Evolutionary conservation across 2,797 vertebrate species (phyloP).

Genomic region (Distichodus sexfasciatus): DNA sequence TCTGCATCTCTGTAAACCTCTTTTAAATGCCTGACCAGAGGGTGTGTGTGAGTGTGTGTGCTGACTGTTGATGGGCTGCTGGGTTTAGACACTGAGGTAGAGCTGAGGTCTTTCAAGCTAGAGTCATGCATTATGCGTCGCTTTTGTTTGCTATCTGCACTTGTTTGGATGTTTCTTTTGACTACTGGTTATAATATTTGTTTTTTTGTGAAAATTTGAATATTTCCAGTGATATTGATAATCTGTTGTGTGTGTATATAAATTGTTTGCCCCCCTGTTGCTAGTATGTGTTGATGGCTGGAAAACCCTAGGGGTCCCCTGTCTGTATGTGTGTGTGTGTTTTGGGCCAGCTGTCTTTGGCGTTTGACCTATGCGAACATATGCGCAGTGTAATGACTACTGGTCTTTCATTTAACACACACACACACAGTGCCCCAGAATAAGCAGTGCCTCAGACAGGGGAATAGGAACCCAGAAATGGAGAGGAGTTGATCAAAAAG

Average conservation of each 20-base stretch:
- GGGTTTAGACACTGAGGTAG: too few relatives aligned
- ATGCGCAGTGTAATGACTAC: constrained; percentile 17
- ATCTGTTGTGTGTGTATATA: too few relatives aligned
- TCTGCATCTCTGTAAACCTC: background rate
- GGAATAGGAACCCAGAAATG: background rate
- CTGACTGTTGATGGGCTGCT: too few relatives aligned
- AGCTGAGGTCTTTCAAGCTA: too few relatives aligned
- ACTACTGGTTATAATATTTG: too few relatives aligned
- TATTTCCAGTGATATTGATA: too few relatives aligned
- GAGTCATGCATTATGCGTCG: too few relatives aligned
- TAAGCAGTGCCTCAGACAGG: constrained; percentile 24
- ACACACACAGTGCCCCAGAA: constrained; percentile 11
- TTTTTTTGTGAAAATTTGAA: too few relatives aligned
- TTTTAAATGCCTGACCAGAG: too few relatives aligned
- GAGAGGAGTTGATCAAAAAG: background rate
- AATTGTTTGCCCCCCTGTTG: constrained; percentile 16
- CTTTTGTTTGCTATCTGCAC: too few relatives aligned
- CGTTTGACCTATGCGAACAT: constrained; percentile 33
- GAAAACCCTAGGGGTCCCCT: constrained; percentile 31
- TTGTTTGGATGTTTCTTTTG: too few relatives aligned
- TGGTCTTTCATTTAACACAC: constrained; percentile 22
- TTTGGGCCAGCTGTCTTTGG: constrained; percentile 41
- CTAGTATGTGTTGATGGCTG: constrained; percentile 1
- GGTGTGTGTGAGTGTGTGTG: too few relatives aligned
- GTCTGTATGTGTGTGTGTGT: constrained; percentile 21